Evolutionary conservation across 2,888 invertebrate genomes (phyloP).

Genomic region (Pachycephus smyrnensis): DNA sequence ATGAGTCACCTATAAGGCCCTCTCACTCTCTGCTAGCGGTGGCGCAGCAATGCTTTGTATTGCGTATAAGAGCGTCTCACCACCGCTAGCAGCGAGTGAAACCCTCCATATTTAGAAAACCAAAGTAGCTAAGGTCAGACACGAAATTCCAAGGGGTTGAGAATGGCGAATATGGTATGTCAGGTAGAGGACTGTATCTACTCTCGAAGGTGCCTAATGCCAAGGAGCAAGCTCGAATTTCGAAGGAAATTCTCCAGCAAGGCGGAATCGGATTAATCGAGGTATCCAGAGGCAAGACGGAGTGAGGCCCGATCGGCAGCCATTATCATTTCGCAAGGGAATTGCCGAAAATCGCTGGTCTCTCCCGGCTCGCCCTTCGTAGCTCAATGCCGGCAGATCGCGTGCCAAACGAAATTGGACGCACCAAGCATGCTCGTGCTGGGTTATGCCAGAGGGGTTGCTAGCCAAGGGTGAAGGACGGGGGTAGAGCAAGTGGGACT

Average conservation of each 20-base stretch:
- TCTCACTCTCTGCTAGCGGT: too few relatives aligned
- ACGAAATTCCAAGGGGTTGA: too few relatives aligned
- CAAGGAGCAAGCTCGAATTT: background rate
- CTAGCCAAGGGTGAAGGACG: conserved; percentile 8
- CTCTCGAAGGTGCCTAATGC: background rate
- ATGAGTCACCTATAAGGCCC: too few relatives aligned
- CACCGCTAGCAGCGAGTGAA: too few relatives aligned
- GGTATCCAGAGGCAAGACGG: background rate
- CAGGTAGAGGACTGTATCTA: background rate
- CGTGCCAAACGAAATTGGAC: conserved; percentile 47
- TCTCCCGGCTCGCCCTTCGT: background rate
- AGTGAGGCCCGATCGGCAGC: background rate
- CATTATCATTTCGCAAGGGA: background rate
- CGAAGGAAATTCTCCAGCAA: background rate
- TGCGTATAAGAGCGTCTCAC: too few relatives aligned
- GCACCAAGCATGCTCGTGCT: conserved; percentile 16
- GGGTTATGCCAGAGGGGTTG: background rate
- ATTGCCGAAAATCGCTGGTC: background rate
- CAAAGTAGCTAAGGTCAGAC: too few relatives aligned
- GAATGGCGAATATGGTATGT: too few relatives aligned
- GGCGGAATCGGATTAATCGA: background rate
- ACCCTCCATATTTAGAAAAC: background rate
- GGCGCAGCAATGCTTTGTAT: too few relatives aligned
- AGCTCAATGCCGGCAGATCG: conserved; percentile 33
- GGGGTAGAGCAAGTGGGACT: conserved; percentile 26